Evolutionary conservation across 1,140 invertebrate genomes (phyloP).

Genomic region (Drosophila chauvacae): DNA sequence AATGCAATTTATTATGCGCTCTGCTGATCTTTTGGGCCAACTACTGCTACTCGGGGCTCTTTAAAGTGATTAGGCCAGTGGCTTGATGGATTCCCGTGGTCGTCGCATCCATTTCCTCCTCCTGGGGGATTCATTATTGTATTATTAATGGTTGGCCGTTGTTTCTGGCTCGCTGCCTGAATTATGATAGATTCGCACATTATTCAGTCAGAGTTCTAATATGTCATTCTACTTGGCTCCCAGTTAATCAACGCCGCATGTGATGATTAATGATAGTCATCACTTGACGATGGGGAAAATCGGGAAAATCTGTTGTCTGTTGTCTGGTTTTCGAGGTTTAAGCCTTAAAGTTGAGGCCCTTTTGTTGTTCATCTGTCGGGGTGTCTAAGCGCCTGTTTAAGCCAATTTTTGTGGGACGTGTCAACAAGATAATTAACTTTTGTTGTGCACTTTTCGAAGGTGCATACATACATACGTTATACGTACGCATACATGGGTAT

Average conservation of each 20-base stretch:
- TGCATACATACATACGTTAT: slow-evolving; percentile 1
- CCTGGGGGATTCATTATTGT: slow-evolving; percentile 36
- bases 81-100: slow-evolving; percentile 33
- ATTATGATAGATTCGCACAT: slow-evolving; percentile 68
- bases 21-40: slow-evolving; percentile 54
- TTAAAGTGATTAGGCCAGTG: slow-evolving; percentile 56
- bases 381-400: slow-evolving; percentile 18
- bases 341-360: slow-evolving; percentile 4
- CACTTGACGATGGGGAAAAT: slow-evolving; percentile 7
- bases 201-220: slow-evolving; percentile 51
- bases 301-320: slow-evolving; percentile 6
- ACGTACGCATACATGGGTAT: slow-evolving; percentile 32
- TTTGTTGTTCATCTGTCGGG: not conserved
- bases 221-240: slow-evolving; percentile 50
- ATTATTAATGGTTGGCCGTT: slow-evolving; percentile 66
- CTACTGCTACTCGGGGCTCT: slow-evolving; percentile 21
- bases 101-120: slow-evolving; percentile 8
- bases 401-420: slow-evolving; percentile 66
- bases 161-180: slow-evolving; percentile 32
- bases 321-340: slow-evolving; percentile 1
- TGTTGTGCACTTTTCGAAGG: slow-evolving; percentile 52
- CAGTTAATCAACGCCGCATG: slow-evolving; percentile 62
- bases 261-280: slow-evolving; percentile 67
- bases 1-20: slow-evolving; percentile 80
- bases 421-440: slow-evolving; percentile 80